Base-by-base conservation (phyloP, 1,140 invertebrate species). In the Drosophila teissieri region DNA sequence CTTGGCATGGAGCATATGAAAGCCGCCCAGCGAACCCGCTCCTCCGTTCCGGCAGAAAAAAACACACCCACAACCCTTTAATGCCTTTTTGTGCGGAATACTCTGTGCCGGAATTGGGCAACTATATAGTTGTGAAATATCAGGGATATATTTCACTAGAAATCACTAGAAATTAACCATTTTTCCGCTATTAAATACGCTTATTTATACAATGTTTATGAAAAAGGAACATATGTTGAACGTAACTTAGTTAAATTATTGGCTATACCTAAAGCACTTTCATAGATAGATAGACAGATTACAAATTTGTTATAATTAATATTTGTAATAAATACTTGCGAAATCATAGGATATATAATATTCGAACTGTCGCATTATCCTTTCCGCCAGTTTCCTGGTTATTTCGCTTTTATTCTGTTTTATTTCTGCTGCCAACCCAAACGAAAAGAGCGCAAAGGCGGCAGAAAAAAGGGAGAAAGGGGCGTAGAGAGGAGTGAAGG, bases 1-100 rank as follows among this genome's bases (percentile, higher is more conserved):
- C 83, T 86, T 86, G 83, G 83, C 83, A 79, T 86, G 79, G 72
- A 86, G 84, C 83, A 88, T 86, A 86, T 86, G 83, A 86, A 86
- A 86, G 73, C 62, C 56, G 73, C 78, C 75, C 74, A 57, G 52
- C 55, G 54, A 45, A 70, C 56, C 52, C 67, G 34, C 54, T 48
- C 70, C 58, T 11, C 45, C 31, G 10, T 31, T 31, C 7, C 44
- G 19, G 39, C 52, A 42, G n/a, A 17, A 64, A 52, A 27, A 52
- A 27, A 46, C 61, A 44, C 54, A 34, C 64, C 27, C 76, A 44
- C 63, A 76, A 69, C 63, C 70, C 45, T 75, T 76, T 57, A 49
- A 67, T 76, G 24, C 46, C 49, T 72, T 52, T 73, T 57, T 48
- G 24, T 53, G 34, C 49, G 22, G 10, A 42, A 74, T 64, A 56